Evolutionary conservation across 2,113 vertebrate genomes (phyloP).

Genomic region (Hemicordylus capensis): DNA sequence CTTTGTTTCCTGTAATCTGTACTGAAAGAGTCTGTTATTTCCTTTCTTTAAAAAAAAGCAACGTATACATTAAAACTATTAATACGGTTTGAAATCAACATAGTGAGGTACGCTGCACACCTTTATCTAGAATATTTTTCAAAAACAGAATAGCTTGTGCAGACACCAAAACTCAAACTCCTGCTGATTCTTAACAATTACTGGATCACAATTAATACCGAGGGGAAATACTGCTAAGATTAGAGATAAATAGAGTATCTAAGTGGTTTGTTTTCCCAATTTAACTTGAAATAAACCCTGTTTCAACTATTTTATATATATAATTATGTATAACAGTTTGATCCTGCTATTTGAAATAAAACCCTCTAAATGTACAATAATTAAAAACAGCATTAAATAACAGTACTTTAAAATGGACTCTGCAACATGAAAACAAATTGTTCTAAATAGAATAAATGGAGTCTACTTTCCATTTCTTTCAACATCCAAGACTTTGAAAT

Average conservation of each 20-base stretch:
- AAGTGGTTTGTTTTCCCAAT: background rate
- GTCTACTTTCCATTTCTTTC: no score
- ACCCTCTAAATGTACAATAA: no score
- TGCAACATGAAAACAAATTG: no score
- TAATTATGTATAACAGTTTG: no score
- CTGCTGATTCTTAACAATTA: background rate
- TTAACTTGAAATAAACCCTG: background rate
- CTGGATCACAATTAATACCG: background rate
- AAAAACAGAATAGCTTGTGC: no score
- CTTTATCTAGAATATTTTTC: background rate
- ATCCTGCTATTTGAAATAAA: no score
- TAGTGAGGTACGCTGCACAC: background rate
- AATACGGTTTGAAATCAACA: background rate
- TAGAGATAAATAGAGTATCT: background rate
- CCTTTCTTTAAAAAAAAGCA: background rate
- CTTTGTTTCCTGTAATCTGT: background rate
- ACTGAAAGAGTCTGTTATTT: background rate
- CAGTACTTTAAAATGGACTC: no score
- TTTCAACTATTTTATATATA: no score
- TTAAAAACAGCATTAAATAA: no score
- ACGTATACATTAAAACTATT: no score
- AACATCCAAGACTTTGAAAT: no score
- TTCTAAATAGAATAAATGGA: no score
- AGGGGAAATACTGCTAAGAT: background rate
- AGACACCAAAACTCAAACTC: background rate